phyloP scores from a whole-genome alignment of 2,888 invertebrate species.

The Lochmaea capreae region DNA sequence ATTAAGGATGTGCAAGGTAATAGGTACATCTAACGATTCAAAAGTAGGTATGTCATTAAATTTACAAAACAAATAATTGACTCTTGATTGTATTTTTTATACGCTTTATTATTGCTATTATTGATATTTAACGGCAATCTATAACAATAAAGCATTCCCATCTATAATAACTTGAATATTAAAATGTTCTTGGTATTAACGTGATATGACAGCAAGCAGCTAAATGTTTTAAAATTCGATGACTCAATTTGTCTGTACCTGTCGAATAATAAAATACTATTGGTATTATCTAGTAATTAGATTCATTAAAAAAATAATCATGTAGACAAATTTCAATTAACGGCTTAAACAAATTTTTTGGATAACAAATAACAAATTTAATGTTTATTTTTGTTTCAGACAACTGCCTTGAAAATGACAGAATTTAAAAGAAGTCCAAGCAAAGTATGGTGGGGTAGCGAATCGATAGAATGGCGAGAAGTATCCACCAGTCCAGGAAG shows the following conservation, averaged over 20 bases:
- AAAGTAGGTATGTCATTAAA: not conserved
- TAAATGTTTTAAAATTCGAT: not conserved
- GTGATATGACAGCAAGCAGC: not conserved
- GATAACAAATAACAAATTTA: constrained; percentile 5
- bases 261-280: not conserved
- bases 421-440: constrained; percentile 76
- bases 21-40: not conserved
- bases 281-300: not conserved
- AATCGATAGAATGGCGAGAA: constrained; percentile 63
- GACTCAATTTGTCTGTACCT: not conserved
- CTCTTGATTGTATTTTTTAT: constrained; percentile 7
- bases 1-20: not conserved
- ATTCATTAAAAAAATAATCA: not conserved
- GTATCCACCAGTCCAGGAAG: constrained; percentile 76
- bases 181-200: constrained; percentile 17
- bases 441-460: constrained; percentile 75
- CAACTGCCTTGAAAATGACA: constrained; percentile 66
- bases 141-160: constrained; percentile 12
- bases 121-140: constrained; percentile 21
- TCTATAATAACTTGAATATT: constrained; percentile 9
- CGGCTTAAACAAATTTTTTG: not conserved
- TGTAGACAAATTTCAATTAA: not conserved
- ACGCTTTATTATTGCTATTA: constrained; percentile 5
- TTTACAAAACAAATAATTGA: not conserved
- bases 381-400: constrained; percentile 40